phyloP scores from a whole-genome alignment of 2,888 invertebrate species.

The Gandaritis pyraliata region DNA sequence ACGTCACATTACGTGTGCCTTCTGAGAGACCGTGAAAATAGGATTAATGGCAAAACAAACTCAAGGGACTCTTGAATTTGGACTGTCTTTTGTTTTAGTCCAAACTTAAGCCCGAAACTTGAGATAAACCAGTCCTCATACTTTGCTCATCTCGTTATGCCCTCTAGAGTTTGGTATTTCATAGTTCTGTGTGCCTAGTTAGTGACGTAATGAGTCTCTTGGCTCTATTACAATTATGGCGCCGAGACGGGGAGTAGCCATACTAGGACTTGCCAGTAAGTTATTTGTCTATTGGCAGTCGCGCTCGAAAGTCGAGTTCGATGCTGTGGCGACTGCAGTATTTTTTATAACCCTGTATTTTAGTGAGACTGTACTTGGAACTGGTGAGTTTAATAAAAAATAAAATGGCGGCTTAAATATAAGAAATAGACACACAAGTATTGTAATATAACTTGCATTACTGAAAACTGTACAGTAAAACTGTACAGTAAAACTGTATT shows the following conservation, averaged over 20 bases:
- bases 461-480: no score
- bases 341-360: slow-evolving; percentile 9
- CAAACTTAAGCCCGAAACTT: neutral
- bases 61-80: no score
- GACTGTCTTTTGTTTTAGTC: neutral
- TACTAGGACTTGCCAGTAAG: slow-evolving; percentile 21
- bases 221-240: slow-evolving; percentile 21
- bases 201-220: slow-evolving; percentile 17
- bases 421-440: no score
- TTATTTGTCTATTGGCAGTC: slow-evolving; percentile 27
- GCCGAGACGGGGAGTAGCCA: slow-evolving; percentile 9
- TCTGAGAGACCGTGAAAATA: slow-evolving; percentile 13
- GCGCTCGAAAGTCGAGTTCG: slow-evolving; percentile 16
- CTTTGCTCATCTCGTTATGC: neutral
- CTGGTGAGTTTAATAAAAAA: slow-evolving; percentile 15
- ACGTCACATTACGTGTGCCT: slow-evolving; percentile 49
- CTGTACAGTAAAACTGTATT: neutral
- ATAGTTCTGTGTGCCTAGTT: neutral
- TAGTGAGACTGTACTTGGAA: slow-evolving; percentile 10
- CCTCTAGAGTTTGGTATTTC: neutral
- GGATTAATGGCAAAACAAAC: neutral
- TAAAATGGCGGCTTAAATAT: no score
- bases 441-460: no score
- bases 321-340: slow-evolving; percentile 7
- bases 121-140: neutral